A percentile compares a stretch with the other conserved stretches of the same genome.
Evolutionary conservation across 2,797 vertebrate species (phyloP).

Genomic region (Rhabdophis nuchalis): DNA sequence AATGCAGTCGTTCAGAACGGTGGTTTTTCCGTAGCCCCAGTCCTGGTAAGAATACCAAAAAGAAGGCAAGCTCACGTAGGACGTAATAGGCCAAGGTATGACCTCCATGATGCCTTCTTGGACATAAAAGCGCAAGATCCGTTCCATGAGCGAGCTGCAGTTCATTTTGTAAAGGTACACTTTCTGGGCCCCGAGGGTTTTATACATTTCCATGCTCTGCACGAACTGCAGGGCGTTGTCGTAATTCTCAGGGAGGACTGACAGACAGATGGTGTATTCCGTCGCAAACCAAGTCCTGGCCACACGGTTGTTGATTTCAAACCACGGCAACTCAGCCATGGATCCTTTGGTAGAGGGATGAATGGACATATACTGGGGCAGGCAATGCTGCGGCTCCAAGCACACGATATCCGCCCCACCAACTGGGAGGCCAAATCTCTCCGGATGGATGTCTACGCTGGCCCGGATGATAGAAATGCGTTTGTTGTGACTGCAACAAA

Average conservation of each 20-base stretch:
- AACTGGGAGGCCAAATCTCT: constrained; percentile 61
- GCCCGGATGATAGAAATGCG: neutral
- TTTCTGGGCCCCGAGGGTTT: constrained; percentile 65
- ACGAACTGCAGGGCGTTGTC: constrained; percentile 72
- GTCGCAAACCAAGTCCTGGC: constrained; percentile 33
- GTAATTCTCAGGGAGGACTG: constrained; percentile 69
- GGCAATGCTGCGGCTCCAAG: constrained; percentile 6
- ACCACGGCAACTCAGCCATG: constrained; percentile 26
- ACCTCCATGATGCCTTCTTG: constrained; percentile 64
- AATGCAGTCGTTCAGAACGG: constrained; percentile 72
- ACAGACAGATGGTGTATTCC: constrained; percentile 72
- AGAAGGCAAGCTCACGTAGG: constrained; percentile 58
- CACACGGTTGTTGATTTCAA: constrained; percentile 55
- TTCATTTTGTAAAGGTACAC: constrained; percentile 71
- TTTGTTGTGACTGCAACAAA: constrained; percentile 22
- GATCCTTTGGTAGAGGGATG: neutral
- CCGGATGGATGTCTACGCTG: constrained; percentile 54
- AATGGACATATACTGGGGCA: constrained; percentile 49
- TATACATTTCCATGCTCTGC: constrained; percentile 71
- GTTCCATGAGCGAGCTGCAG: constrained; percentile 65
- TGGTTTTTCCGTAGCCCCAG: constrained; percentile 70
- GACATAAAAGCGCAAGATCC: constrained; percentile 65
- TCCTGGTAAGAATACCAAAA: constrained; percentile 55
- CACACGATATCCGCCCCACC: constrained; percentile 61
- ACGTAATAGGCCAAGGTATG: constrained; percentile 68